Evolutionary conservation across 37 sponge, comb jelly and placozoan species (phyloP).

Genomic region (Tethya wilhelma): DNA sequence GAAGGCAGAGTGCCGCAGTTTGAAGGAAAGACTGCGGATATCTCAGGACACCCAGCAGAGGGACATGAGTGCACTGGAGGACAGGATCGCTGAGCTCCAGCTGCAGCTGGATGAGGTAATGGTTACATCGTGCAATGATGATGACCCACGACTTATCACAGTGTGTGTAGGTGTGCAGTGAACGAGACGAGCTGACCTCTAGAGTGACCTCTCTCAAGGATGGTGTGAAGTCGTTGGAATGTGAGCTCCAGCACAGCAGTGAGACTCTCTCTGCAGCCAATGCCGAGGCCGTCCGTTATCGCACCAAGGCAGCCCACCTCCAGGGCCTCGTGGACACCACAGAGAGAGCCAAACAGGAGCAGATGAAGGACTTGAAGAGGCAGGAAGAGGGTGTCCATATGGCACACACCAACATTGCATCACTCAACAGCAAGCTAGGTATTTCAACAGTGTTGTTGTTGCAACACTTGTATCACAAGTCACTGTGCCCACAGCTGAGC

Average conservation of each 20-base stretch:
- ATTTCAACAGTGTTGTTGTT: neutral
- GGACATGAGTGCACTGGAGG: constrained; percentile 54
- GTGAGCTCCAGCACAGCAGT: constrained; percentile 58
- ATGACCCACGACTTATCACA: neutral
- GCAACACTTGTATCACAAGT: neutral
- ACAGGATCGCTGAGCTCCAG: constrained; percentile 59
- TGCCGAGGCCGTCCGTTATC: constrained; percentile 32
- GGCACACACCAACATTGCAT: constrained; percentile 24
- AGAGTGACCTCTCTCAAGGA: constrained; percentile 59
- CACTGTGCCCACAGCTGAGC: constrained; percentile 24
- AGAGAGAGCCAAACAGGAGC: constrained; percentile 27
- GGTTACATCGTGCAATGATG: neutral
- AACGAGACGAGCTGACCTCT: constrained; percentile 51
- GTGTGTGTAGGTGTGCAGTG: constrained; percentile 16
- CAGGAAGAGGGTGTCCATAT: constrained; percentile 38
- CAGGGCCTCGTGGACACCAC: constrained; percentile 56
- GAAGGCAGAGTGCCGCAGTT: constrained; percentile 42
- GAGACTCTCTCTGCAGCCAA: constrained; percentile 47
- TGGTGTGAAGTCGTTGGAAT: constrained; percentile 62
- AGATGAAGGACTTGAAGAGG: constrained; percentile 36
- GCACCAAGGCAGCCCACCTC: constrained; percentile 22
- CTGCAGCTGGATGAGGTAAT: constrained; percentile 69
- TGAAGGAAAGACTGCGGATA: constrained; percentile 45
- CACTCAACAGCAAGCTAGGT: constrained; percentile 42
- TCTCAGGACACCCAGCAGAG: constrained; percentile 42